Percentiles rank a stretch among this genome's conserved stretches.
Evolutionary conservation across 2,113 vertebrate species (phyloP).

Genomic region (Conger conger): DNA sequence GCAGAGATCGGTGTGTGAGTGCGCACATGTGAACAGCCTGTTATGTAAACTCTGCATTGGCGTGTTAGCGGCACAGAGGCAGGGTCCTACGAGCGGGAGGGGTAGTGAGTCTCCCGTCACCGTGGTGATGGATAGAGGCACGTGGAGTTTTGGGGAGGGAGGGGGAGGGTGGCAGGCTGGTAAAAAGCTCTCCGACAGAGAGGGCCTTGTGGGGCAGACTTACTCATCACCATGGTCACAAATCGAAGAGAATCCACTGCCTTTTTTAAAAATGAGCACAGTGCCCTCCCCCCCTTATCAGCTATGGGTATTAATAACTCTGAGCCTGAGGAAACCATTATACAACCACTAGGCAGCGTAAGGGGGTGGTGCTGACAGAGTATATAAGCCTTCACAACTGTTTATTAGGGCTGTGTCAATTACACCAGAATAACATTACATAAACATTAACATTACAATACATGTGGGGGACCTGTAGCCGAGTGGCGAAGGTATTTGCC

Average conservation of each 20-base stretch:
- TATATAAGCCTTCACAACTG: neutral
- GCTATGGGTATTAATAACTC: neutral
- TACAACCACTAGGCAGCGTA: neutral
- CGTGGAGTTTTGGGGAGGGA: neutral
- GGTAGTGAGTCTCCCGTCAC: neutral
- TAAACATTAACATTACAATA: too few relatives aligned
- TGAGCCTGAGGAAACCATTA: neutral
- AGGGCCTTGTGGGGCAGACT: neutral
- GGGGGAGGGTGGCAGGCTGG: neutral
- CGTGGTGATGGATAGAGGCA: neutral
- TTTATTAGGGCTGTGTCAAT: neutral
- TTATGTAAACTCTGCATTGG: neutral
- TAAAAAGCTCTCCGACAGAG: neutral
- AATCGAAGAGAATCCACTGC: neutral
- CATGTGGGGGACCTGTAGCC: too few relatives aligned
- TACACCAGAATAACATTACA: neutral
- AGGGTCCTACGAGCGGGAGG: neutral
- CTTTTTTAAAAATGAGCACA: neutral
- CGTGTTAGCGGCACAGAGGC: neutral
- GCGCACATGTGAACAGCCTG: neutral
- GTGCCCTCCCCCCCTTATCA: neutral
- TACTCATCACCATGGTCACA: neutral
- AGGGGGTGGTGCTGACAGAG: neutral
- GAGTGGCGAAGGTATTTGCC: too few relatives aligned
- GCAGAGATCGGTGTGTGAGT: neutral